Percentiles rank a stretch among this genome's conserved stretches.
phyloP scores from a whole-genome alignment of 2,113 vertebrate genomes.

The Eudyptes chrysolophus region DNA sequence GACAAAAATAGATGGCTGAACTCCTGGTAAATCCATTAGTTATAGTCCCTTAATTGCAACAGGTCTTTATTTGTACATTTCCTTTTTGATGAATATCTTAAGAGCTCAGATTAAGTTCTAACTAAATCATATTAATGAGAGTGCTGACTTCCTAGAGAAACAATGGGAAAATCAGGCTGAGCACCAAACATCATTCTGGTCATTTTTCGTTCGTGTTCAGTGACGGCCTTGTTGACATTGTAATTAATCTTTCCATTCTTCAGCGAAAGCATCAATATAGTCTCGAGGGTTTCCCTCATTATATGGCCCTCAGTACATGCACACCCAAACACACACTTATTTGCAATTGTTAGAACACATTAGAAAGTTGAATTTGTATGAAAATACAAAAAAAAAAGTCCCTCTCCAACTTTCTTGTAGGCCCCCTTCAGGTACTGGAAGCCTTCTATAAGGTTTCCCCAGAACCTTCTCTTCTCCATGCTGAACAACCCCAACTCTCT shows the following conservation, averaged over 20 bases:
- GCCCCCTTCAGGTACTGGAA: background rate
- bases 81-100: background rate
- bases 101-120: background rate
- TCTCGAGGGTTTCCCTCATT: background rate
- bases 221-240: background rate
- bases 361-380: background rate
- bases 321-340: background rate
- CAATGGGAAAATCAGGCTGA: background rate
- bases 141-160: background rate
- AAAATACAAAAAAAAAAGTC: background rate
- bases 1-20: background rate
- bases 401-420: background rate
- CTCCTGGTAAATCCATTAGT: background rate
- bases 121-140: background rate
- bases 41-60: background rate
- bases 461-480: background rate
- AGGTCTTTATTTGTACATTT: background rate
- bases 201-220: background rate
- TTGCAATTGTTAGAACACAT: background rate
- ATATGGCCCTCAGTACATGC: background rate
- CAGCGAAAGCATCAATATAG: background rate
- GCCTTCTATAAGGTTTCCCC: background rate
- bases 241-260: slow-evolving; percentile 7
- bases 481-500: background rate
- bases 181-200: background rate